These are phyloP conservation scores for Drosophila navojoa DNA, from an alignment of 1,140 invertebrate species.

Conservation along the genomic window DNA sequence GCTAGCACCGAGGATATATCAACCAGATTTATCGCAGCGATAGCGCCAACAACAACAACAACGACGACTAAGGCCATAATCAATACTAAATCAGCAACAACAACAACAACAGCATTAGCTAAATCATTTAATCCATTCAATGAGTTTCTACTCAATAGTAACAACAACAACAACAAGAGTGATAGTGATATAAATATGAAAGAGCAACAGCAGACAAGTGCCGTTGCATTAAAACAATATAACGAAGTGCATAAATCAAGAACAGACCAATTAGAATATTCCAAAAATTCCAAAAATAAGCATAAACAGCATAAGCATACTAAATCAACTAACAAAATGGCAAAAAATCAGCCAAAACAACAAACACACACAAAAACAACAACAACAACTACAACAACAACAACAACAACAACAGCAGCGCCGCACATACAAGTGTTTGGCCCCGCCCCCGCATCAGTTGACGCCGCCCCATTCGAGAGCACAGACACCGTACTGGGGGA, in stretches of 20 bases:
- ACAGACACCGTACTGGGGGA: constrained; percentile 50
- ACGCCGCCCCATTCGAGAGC: constrained; percentile 11
- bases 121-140: constrained; percentile 72
- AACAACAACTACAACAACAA: constrained; percentile 39
- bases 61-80: constrained; percentile 31
- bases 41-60: constrained; percentile 59
- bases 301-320: constrained; percentile 61
- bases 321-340: constrained; percentile 66
- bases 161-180: constrained; percentile 49
- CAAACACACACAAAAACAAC: constrained; percentile 30
- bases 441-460: background rate
- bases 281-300: constrained; percentile 71
- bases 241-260: constrained; percentile 80
- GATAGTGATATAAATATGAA: constrained; percentile 60
- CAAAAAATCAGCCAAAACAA: background rate
- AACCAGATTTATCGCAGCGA: constrained; percentile 79
- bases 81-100: constrained; percentile 39
- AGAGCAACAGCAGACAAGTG: constrained; percentile 63
- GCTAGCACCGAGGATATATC: constrained; percentile 84
- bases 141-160: constrained; percentile 53
- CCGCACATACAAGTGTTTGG: constrained; percentile 44
- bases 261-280: constrained; percentile 82
- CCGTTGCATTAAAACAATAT: constrained; percentile 54
- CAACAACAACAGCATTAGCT: constrained; percentile 59
- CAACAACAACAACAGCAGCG: constrained; percentile 45